Percentiles rank a stretch among this genome's conserved stretches.
Conservation (phyloP, 2,113 vertebrate genomes). For the Neofelis nebulosa region DNA sequence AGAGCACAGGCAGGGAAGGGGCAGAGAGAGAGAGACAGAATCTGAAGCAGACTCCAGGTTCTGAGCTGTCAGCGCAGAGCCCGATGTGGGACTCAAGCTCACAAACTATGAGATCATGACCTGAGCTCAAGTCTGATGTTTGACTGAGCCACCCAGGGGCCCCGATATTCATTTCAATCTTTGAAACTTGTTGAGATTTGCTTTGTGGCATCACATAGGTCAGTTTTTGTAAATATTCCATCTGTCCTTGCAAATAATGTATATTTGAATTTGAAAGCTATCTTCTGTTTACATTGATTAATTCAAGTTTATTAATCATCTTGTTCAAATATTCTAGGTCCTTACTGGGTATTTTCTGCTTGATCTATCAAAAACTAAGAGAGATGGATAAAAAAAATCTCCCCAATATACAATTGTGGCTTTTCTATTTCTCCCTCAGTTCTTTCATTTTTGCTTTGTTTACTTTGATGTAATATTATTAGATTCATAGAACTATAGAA, state of each 20-base stretch:
- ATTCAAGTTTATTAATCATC: not conserved
- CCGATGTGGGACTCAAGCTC: too few relatives aligned
- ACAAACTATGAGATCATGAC: too few relatives aligned
- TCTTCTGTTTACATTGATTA: not conserved
- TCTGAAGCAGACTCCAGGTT: too few relatives aligned
- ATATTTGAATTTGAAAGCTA: not conserved
- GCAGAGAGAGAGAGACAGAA: too few relatives aligned
- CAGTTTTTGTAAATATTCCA: not conserved
- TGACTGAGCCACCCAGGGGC: too few relatives aligned
- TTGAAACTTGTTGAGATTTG: not conserved
- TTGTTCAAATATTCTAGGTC: not conserved
- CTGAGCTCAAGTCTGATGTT: too few relatives aligned
- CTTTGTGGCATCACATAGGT: not conserved
- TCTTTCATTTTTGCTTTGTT: not conserved
- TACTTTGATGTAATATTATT: not conserved
- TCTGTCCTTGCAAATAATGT: not conserved
- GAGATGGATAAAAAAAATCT: not conserved
- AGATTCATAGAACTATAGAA: not conserved
- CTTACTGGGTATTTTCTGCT: not conserved
- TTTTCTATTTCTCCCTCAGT: not conserved
- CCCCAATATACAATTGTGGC: not conserved
- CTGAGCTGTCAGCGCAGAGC: too few relatives aligned
- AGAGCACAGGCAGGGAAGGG: too few relatives aligned
- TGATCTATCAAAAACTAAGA: not conserved
- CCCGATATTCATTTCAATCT: not conserved